These are phyloP conservation scores for Mirounga angustirostris DNA, from an alignment of 2,113 vertebrate species.

Conservation along the genomic window DNA sequence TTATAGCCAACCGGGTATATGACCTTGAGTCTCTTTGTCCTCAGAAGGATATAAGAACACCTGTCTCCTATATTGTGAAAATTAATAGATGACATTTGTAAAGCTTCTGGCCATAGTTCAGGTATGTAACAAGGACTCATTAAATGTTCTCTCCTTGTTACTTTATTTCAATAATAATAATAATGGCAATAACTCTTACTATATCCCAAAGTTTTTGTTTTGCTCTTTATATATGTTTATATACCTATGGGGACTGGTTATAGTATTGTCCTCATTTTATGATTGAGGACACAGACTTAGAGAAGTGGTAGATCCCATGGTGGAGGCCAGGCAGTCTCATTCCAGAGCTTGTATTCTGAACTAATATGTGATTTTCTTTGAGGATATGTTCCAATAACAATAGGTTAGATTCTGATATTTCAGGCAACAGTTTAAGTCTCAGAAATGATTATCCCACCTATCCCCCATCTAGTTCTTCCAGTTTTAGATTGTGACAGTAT, in stretches of 20 bases:
- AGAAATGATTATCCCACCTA: neutral
- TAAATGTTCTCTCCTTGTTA: neutral
- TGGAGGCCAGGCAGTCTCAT: neutral
- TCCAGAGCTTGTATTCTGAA: neutral
- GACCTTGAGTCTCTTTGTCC: neutral
- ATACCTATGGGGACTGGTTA: neutral
- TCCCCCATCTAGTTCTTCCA: neutral
- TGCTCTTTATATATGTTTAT: neutral
- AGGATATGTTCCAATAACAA: neutral
- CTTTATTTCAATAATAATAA: neutral
- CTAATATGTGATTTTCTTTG: neutral
- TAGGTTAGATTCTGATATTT: constrained; percentile 20
- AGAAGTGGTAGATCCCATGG: neutral
- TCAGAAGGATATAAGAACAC: neutral
- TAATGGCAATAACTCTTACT: neutral
- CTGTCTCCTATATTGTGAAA: neutral
- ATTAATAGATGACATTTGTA: neutral
- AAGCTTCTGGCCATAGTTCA: neutral
- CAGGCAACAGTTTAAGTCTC: neutral
- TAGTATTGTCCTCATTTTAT: neutral
- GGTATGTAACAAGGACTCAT: neutral
- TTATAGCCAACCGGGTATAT: neutral
- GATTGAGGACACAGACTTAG: neutral
- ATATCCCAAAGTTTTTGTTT: neutral
- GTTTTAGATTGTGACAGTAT: neutral